phyloP scores from a whole-genome alignment of 2,888 invertebrate species.

The Liopterus haemorrhoidalis region DNA sequence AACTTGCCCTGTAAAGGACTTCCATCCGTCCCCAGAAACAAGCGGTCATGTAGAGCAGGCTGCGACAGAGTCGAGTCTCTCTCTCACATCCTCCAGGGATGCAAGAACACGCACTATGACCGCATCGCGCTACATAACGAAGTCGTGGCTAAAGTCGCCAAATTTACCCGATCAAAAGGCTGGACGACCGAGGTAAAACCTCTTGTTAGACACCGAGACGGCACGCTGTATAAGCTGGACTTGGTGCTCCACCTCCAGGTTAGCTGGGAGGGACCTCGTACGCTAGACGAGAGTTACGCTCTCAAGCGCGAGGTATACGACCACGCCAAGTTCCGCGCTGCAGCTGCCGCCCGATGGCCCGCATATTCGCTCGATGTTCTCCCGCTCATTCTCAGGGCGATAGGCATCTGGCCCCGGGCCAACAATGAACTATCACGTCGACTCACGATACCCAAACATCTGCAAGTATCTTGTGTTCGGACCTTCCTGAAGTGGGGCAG shows the following conservation, averaged over 20 bases:
- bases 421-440: not conserved
- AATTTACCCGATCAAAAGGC: not conserved
- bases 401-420: slow-evolving; percentile 5
- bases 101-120: slow-evolving; percentile 28
- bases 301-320: not conserved
- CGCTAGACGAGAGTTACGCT: slow-evolving; percentile 3
- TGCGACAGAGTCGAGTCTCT: slow-evolving; percentile 29
- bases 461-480: not conserved
- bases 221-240: not conserved
- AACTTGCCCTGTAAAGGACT: slow-evolving; percentile 31
- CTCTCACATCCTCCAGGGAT: slow-evolving; percentile 32
- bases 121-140: slow-evolving; percentile 27
- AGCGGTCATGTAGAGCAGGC: slow-evolving; percentile 28
- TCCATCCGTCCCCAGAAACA: slow-evolving; percentile 28
- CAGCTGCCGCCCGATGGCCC: not conserved
- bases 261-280: slow-evolving; percentile 17
- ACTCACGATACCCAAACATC: not conserved
- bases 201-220: slow-evolving; percentile 5
- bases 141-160: not conserved
- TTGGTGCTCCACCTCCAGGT: slow-evolving; percentile 8
- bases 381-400: not conserved
- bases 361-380: not conserved
- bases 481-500: not conserved
- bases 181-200: slow-evolving; percentile 8
- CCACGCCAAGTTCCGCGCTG: not conserved